Evolutionary conservation across 2,113 vertebrate species (phyloP).

Genomic region (Anser cygnoides): DNA sequence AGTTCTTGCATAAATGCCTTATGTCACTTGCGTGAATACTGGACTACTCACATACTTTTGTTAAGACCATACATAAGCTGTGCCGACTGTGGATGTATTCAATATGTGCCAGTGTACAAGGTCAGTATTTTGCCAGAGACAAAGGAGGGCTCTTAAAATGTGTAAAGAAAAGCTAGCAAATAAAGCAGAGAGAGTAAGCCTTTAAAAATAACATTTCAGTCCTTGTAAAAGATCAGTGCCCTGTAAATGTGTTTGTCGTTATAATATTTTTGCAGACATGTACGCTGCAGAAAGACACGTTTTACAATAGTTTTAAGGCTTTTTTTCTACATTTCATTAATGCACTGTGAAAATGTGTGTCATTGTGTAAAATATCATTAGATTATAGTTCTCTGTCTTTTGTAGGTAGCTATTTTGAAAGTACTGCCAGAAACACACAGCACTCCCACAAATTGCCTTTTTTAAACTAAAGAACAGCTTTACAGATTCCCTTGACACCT

Average conservation of each 20-base stretch:
- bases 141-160: neutral
- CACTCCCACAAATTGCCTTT: constrained; percentile 66
- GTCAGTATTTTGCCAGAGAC: neutral
- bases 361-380: constrained; percentile 55
- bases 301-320: constrained; percentile 12
- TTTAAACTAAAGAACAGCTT: constrained; percentile 54
- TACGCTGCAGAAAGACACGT: neutral
- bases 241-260: neutral
- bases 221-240: neutral
- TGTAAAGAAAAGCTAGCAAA: neutral
- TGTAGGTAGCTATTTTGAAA: constrained; percentile 60
- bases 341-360: constrained; percentile 47
- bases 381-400: constrained; percentile 62
- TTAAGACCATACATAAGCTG: neutral
- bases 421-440: constrained; percentile 65
- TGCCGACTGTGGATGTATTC: neutral
- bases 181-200: neutral
- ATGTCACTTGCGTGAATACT: neutral
- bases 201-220: neutral
- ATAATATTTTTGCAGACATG: neutral
- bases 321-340: constrained; percentile 53
- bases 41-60: neutral
- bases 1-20: neutral
- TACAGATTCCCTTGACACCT: constrained; percentile 50
- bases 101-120: neutral